Evolutionary conservation across 2,797 vertebrate species (phyloP), one percentile per base, ranked within the genome.

Genomic region (Sternarchorhynchus goeldii): DNA sequence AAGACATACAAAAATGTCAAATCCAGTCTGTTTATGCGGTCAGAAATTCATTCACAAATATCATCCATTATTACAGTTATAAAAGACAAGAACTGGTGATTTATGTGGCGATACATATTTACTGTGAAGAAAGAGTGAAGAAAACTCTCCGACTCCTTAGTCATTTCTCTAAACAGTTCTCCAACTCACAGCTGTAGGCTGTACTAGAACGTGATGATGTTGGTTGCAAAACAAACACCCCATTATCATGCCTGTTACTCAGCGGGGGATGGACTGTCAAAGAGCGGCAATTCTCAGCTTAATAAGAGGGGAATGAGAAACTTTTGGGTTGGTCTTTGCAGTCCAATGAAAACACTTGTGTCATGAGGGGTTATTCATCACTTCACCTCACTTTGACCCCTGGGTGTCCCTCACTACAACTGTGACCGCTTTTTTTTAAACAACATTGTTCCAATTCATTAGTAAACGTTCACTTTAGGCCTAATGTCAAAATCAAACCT

Each of bases 21-120:
- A 41, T 21, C 2, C 67, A n/a, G 3, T 18, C 66, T 31, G 25
- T n/a, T 50, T 56, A 34, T 21, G 20, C 64, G 25, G 20, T n/a
- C n/a, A 59, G 25, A 20, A 20, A 59, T 75, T 29, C 62, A 65
- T 72, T 45, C 72, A 73, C 53, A 17, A 76, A 79, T 73, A 16
- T 25, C 64, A 77, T 34, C 21, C 25, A 75, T 1, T 3, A 75
- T 1, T 3, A 12, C 14, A 20, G 6, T 50, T 67, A 45, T 50
- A 12, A 12, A 50, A 50, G 45, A 12, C 10, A 12, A 50, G 8
- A 50, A 50, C 45, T 50, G 14, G 45, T 12, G 14, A 50, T 50
- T 50, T 50, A 12, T 50, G 45, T 50, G 45, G 45, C 45, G 14
- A 50, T 50, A 50, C 45, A 50, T 50, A 50, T 50, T 50, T 50